Conservation (phyloP, 2,888 invertebrate species). For the Drosophila tripunctata region DNA sequence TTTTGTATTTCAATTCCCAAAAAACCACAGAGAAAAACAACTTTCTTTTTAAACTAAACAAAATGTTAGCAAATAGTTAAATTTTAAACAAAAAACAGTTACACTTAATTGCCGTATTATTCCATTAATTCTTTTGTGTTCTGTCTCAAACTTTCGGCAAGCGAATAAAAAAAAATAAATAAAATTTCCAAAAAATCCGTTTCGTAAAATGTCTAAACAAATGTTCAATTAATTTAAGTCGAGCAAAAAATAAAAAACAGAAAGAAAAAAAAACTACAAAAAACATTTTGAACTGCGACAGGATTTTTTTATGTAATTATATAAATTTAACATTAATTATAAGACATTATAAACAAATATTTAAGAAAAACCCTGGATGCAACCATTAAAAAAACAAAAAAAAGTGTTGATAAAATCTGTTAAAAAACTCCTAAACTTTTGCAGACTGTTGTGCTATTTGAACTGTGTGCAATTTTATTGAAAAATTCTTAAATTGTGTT, state of each 20-base stretch:
- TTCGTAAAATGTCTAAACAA: constrained; percentile 13
- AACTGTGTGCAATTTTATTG: constrained; percentile 27
- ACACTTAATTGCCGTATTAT: constrained; percentile 56
- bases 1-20: constrained; percentile 35
- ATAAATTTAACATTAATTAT: constrained; percentile 55
- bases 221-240: constrained; percentile 31
- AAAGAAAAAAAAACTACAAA: constrained; percentile 8
- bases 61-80: constrained; percentile 60
- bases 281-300: constrained; percentile 43
- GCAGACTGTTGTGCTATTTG: constrained; percentile 26
- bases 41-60: constrained; percentile 46
- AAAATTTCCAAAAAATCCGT: constrained; percentile 41
- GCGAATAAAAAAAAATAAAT: constrained; percentile 45
- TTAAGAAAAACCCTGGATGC: too few relatives aligned
- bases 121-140: constrained; percentile 66
- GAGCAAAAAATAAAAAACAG: constrained; percentile 13
- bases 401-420: constrained; percentile 37
- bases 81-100: constrained; percentile 32
- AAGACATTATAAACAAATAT: too few relatives aligned
- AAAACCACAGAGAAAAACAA: too few relatives aligned
- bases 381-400: constrained; percentile 3
- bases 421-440: constrained; percentile 36
- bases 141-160: constrained; percentile 46
- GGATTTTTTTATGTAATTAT: constrained; percentile 73
- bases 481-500: constrained; percentile 26